These are phyloP conservation scores for Saxicola maurus DNA, from an alignment of 2,797 vertebrate genomes.

Conservation along the genomic window DNA sequence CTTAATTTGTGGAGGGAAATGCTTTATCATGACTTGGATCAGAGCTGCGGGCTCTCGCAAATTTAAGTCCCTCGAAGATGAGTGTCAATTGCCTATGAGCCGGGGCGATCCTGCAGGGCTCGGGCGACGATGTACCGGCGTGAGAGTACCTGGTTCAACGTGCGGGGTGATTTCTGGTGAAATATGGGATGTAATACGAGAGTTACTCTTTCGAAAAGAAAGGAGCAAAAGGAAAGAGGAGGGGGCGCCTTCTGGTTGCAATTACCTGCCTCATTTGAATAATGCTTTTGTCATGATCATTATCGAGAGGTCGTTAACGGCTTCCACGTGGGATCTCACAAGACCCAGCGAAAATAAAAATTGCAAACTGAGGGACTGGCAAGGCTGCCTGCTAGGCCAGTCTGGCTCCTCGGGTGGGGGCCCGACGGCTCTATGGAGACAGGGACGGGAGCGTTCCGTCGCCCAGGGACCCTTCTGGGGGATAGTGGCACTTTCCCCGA, in stretches of 20 bases:
- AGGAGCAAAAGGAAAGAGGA: neutral
- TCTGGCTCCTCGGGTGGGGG: neutral
- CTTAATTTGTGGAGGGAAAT: neutral
- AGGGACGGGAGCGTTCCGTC: neutral
- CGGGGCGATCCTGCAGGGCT: no score
- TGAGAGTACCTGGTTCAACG: neutral
- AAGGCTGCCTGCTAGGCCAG: neutral
- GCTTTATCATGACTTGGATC: neutral
- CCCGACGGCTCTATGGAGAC: neutral
- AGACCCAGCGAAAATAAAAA: slow-evolving; percentile 29
- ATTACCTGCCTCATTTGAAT: slow-evolving; percentile 78
- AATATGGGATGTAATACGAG: neutral
- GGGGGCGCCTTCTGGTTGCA: slow-evolving; percentile 65
- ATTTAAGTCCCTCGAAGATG: neutral
- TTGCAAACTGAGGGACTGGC: neutral
- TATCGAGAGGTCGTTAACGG: slow-evolving; percentile 66
- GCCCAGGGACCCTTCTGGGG: neutral
- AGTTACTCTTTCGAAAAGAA: neutral
- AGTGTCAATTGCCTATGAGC: neutral
- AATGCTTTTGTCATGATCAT: slow-evolving; percentile 70
- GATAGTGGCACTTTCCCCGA: neutral
- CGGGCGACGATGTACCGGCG: neutral
- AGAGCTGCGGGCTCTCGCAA: neutral
- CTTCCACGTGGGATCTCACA: slow-evolving; percentile 62
- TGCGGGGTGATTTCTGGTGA: neutral